These are phyloP conservation scores for Spongia lamella DNA, from an alignment of 37 sponge, comb jelly and placozoan species.

Conservation along the genomic window DNA sequence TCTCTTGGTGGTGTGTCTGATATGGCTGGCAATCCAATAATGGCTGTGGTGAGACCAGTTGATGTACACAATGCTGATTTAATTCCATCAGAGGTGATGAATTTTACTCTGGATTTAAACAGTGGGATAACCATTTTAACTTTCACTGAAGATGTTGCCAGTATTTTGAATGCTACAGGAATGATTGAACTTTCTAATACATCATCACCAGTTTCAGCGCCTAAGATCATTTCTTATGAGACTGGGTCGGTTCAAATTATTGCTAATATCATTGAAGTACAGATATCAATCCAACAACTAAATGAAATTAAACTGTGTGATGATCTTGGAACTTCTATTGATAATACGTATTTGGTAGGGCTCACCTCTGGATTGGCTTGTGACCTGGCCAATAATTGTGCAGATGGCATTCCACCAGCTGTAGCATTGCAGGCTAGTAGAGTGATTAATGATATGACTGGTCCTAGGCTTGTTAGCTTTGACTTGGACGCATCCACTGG, in stretches of 20 bases:
- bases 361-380: constrained; percentile 27
- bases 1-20: constrained; percentile 42
- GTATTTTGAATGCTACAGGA: constrained; percentile 26
- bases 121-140: constrained; percentile 50
- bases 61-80: constrained; percentile 68
- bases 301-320: constrained; percentile 54
- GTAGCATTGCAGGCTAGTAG: constrained; percentile 31
- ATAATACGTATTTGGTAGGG: constrained; percentile 58
- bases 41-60: neutral
- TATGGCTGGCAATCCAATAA: constrained; percentile 33
- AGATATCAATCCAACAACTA: constrained; percentile 11
- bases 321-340: constrained; percentile 32
- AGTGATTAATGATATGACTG: constrained; percentile 58
- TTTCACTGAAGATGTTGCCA: constrained; percentile 66
- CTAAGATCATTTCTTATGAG: neutral
- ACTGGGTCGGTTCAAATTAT: neutral
- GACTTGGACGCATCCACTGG: constrained; percentile 60
- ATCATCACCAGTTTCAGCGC: neutral
- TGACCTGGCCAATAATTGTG: constrained; percentile 74
- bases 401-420: constrained; percentile 16
- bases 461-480: constrained; percentile 61
- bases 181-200: constrained; percentile 47
- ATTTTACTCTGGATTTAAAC: constrained; percentile 74
- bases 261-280: constrained; percentile 21
- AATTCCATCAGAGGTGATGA: constrained; percentile 44